These are phyloP conservation scores for Aurelia aurita complex sp. Pacific DNA, from an alignment of 30 jellyfish, hydroid and myxozoan species.

Conservation along the genomic window DNA sequence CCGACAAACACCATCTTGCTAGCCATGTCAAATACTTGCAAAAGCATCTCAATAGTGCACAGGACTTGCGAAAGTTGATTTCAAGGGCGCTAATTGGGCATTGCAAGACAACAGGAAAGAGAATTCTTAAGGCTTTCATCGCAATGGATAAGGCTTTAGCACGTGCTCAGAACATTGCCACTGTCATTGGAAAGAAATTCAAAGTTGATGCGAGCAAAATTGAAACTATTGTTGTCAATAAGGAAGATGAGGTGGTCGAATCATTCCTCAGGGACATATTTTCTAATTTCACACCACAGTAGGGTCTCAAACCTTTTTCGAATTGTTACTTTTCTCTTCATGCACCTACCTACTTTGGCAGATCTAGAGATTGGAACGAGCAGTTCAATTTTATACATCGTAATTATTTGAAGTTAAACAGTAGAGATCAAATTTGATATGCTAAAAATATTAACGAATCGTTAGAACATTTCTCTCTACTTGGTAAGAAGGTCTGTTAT, in stretches of 20 bases:
- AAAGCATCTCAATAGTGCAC: slow-evolving; percentile 86
- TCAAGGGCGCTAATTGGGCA: slow-evolving; percentile 95
- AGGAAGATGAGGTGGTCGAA: slow-evolving; percentile 98
- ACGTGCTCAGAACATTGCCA: slow-evolving; percentile 98
- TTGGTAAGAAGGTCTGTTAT: too few species aligned
- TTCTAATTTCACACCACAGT: slow-evolving; percentile 63
- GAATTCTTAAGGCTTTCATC: slow-evolving; percentile 89
- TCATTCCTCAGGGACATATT: slow-evolving; percentile 93
- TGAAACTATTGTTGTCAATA: slow-evolving; percentile 81
- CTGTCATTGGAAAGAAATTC: slow-evolving; percentile 93
- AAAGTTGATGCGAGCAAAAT: slow-evolving; percentile 81
- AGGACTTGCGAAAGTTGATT: slow-evolving; percentile 87
- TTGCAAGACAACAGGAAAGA: slow-evolving; percentile 97
- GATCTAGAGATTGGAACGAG: too few species aligned
- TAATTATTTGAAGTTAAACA: too few species aligned
- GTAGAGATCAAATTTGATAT: too few species aligned
- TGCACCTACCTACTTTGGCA: too few species aligned
- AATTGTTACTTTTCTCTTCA: too few species aligned
- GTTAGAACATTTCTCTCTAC: too few species aligned
- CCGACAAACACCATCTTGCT: slow-evolving; percentile 41
- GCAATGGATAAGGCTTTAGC: slow-evolving; percentile 99
- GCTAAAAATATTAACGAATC: too few species aligned
- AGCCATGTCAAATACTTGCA: slow-evolving; percentile 82
- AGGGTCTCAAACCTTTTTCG: too few species aligned
- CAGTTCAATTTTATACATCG: too few species aligned